Evolutionary conservation across 2,797 vertebrate species (phyloP).

Genomic region (Delichon dasypus): DNA sequence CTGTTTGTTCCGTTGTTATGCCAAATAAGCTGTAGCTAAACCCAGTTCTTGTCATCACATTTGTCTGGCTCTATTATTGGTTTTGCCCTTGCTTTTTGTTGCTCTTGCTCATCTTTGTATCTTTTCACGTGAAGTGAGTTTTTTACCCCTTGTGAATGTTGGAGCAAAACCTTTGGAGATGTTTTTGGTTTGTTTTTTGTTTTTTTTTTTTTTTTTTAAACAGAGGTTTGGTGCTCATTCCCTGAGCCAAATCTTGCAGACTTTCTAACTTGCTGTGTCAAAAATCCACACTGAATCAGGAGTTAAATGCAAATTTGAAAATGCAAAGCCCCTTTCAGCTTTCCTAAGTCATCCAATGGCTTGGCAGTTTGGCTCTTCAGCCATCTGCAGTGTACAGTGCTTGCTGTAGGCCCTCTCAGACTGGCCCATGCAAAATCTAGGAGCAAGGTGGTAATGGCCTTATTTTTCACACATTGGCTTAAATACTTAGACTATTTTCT

Average conservation of each 20-base stretch:
- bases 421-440: background rate
- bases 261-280: background rate
- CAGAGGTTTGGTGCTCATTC: background rate
- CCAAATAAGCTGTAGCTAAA: background rate
- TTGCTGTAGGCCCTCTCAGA: background rate
- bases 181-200: too few species aligned
- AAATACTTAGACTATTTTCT: background rate
- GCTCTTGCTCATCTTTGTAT: background rate
- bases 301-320: background rate
- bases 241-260: background rate
- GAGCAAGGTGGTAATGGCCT: background rate
- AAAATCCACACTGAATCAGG: background rate
- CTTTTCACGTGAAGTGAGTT: background rate
- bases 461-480: background rate
- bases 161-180: background rate
- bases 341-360: background rate
- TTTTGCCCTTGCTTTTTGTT: background rate
- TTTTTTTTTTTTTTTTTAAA: background rate
- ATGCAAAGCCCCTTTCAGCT: background rate
- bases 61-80: background rate
- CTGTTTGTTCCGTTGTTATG: background rate
- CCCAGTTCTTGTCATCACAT: accelerated
- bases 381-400: background rate
- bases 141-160: background rate
- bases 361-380: background rate